Percentiles rank a stretch among this genome's conserved stretches.
Evolutionary conservation across 2,113 vertebrate genomes (phyloP).

Genomic region (Echinops telfairi): DNA sequence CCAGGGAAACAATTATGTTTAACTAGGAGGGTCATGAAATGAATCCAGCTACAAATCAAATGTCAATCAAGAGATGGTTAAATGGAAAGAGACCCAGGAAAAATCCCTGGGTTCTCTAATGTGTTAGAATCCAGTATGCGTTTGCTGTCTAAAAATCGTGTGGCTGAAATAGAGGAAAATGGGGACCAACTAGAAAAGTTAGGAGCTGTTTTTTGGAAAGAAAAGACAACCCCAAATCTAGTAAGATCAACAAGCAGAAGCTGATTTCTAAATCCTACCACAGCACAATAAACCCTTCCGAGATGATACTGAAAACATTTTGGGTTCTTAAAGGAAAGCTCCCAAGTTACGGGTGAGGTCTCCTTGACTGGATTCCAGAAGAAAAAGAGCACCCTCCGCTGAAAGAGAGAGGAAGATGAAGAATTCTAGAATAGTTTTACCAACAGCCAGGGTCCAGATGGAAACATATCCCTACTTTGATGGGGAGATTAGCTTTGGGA

Average conservation of each 20-base stretch:
- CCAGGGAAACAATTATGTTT: not conserved
- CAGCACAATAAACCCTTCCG: not conserved
- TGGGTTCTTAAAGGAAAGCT: not conserved
- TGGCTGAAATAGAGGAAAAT: conserved; percentile 14
- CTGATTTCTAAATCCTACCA: not conserved
- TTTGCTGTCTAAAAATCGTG: not conserved
- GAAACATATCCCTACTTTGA: not conserved
- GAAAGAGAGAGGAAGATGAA: conserved; percentile 13
- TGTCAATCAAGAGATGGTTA: not conserved
- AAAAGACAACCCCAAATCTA: not conserved
- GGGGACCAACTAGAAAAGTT: not conserved
- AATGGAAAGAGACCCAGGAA: not conserved
- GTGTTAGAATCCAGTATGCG: not conserved
- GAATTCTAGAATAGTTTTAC: conserved; percentile 22
- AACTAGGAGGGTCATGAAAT: not conserved
- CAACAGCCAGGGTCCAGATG: not conserved
- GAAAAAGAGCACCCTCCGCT: conserved; percentile 12
- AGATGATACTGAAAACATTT: not conserved
- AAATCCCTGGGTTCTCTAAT: not conserved
- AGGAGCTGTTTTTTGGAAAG: not conserved
- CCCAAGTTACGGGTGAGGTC: not conserved
- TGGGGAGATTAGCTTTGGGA: not conserved
- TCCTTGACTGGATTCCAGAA: not conserved
- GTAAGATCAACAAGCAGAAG: not conserved
- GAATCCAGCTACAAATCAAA: not conserved